Conservation (phyloP, 1,140 invertebrate species). For the Musca vetustissima region DNA sequence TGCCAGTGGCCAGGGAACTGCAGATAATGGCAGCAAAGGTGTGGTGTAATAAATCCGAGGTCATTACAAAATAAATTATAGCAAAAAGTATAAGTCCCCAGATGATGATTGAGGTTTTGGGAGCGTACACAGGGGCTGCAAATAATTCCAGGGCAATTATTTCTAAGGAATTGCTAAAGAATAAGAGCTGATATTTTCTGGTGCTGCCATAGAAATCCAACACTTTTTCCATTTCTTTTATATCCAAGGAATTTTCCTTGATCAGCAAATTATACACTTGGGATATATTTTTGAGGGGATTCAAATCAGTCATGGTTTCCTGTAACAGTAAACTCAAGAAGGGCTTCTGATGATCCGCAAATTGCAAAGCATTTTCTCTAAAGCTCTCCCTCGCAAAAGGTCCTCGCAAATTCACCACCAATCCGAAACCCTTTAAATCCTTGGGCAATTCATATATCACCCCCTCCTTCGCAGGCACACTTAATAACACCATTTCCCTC, state of each 20-base stretch:
- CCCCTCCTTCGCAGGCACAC: background rate
- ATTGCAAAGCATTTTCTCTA: background rate
- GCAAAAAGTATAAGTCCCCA: background rate
- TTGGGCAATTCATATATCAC: background rate
- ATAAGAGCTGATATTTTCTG: background rate
- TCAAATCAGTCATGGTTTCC: background rate
- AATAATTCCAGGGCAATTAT: background rate
- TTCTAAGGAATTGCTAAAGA: background rate
- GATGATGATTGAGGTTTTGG: background rate
- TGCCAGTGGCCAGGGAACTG: background rate
- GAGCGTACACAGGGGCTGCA: too few relatives aligned
- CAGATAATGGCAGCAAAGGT: constrained; percentile 9
- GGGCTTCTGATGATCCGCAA: background rate
- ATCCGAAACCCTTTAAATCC: background rate
- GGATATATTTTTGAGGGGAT: too few relatives aligned
- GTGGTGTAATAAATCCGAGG: constrained; percentile 9
- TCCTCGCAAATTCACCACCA: background rate
- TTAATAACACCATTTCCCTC: background rate
- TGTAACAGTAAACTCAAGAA: background rate
- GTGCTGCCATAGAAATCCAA: background rate
- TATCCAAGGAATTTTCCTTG: too few relatives aligned
- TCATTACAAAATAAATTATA: constrained; percentile 4
- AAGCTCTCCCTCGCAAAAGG: background rate
- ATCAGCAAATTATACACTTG: too few relatives aligned
- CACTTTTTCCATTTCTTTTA: background rate